Conservation (phyloP, 1,140 invertebrate species). For the Araneus ventricosus region DNA sequence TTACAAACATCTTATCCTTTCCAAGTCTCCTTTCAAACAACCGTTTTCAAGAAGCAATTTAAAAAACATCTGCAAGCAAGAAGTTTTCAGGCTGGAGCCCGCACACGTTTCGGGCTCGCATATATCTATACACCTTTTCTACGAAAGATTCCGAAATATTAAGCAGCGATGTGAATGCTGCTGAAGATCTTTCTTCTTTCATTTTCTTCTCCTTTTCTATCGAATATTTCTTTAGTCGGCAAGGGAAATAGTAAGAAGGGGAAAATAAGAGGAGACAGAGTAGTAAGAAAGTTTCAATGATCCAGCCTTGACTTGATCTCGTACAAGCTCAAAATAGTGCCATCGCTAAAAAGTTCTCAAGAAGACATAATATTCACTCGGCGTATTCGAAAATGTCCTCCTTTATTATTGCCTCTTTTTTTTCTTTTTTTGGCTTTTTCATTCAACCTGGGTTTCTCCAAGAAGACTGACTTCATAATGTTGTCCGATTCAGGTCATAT, state of each 20-base stretch:
- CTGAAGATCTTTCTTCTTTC: neutral
- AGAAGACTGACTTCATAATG: neutral
- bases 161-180: slow-evolving; percentile 49
- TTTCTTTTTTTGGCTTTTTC: neutral
- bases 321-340: slow-evolving; percentile 43
- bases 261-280: slow-evolving; percentile 8
- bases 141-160: slow-evolving; percentile 45
- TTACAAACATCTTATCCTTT: slow-evolving; percentile 47
- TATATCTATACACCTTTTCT: slow-evolving; percentile 12
- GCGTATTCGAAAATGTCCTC: slow-evolving; percentile 43
- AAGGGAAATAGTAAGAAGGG: neutral
- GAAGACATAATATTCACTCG: slow-evolving; percentile 43
- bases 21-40: slow-evolving; percentile 49
- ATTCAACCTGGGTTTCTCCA: neutral
- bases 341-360: slow-evolving; percentile 7
- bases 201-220: neutral
- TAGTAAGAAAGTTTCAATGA: slow-evolving; percentile 46
- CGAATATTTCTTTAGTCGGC: slow-evolving; percentile 23
- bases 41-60: slow-evolving; percentile 70
- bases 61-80: slow-evolving; percentile 60
- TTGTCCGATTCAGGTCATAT: neutral
- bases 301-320: slow-evolving; percentile 48
- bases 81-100: slow-evolving; percentile 56
- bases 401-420: neutral
- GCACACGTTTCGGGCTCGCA: neutral